Base-by-base conservation (phyloP, 2,888 invertebrate genomes). In the Andrena fulva region DNA sequence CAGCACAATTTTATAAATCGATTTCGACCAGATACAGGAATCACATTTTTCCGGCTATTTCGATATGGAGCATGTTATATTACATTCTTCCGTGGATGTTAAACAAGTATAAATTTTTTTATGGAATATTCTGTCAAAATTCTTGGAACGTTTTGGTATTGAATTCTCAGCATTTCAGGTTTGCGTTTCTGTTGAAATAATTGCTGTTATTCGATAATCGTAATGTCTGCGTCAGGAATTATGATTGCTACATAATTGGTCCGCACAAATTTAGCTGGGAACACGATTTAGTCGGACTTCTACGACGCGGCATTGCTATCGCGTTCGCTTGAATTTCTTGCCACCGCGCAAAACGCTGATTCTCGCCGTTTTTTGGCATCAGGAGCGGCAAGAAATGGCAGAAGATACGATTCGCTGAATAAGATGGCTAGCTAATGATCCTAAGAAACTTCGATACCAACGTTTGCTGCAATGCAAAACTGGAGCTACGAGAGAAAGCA, bases 361-460 rank as follows among this genome's bases (percentile, higher is more conserved):
- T 48, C 48, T 2, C 20, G 20, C n/a, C 35, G 70, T 60, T 62
- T 71, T 71, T 71, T 62, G 42, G 60, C 31, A 60, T 71, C 60
- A 0, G 50, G 31, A 20, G 2, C 70, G 31, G 60, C 50, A 50
- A 62, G 70, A 31, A 70, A 42, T 12, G 42, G 29, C 60, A 48
- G 60, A 71, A 50, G 31, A 62, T 48, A 50, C 48, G 27, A 71
- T 50, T 60, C 50, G 60, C 50, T 50, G 60, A 62, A 71, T 62
- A 50, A 50, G 50, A 71, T 50, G 60, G 60, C 10, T 31, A n/a
- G 60, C 70, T 71, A 71, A 71, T 62, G 70, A 62, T 31, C 31
- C 31, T 24, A 71, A 48, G 60, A 62, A 62, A 42, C 50, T 20
- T 33, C 31, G 16, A 16, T 20, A 16, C 70, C 42, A 29, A 10